These are phyloP conservation scores for Sipha flava DNA, from an alignment of 1,140 invertebrate genomes.

Conservation along the genomic window DNA sequence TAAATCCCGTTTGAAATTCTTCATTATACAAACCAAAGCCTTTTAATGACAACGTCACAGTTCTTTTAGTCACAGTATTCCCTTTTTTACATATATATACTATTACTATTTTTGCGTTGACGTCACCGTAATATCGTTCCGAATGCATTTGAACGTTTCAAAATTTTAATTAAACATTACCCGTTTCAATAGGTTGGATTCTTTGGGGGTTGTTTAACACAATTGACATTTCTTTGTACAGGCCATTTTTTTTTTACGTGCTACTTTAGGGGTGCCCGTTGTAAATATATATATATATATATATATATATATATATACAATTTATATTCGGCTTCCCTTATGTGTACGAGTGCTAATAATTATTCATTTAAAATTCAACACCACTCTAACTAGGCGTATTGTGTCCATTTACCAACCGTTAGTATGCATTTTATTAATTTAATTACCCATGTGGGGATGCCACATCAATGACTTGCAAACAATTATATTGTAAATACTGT, in stretches of 20 bases:
- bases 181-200: not conserved
- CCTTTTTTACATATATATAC: not conserved
- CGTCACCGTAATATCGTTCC: not conserved
- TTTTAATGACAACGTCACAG: constrained; percentile 21
- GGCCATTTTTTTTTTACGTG: not conserved
- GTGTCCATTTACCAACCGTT: constrained; percentile 10
- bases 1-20: constrained; percentile 10
- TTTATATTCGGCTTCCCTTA: not conserved
- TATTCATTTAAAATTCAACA: constrained; percentile 23
- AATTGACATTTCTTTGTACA: constrained; percentile 13
- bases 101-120: not conserved
- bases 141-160: constrained; percentile 14
- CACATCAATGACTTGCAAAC: constrained; percentile 4
- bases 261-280: not conserved
- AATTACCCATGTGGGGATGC: not conserved
- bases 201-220: constrained; percentile 11
- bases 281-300: no score
- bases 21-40: not conserved
- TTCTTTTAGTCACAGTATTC: constrained; percentile 13
- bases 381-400: constrained; percentile 16
- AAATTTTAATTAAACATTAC: constrained; percentile 16
- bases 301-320: no score
- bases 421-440: constrained; percentile 12
- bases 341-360: not conserved
- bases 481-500: not conserved